phyloP scores from a whole-genome alignment of 2,888 invertebrate genomes.

The Ectemnius continuus region DNA sequence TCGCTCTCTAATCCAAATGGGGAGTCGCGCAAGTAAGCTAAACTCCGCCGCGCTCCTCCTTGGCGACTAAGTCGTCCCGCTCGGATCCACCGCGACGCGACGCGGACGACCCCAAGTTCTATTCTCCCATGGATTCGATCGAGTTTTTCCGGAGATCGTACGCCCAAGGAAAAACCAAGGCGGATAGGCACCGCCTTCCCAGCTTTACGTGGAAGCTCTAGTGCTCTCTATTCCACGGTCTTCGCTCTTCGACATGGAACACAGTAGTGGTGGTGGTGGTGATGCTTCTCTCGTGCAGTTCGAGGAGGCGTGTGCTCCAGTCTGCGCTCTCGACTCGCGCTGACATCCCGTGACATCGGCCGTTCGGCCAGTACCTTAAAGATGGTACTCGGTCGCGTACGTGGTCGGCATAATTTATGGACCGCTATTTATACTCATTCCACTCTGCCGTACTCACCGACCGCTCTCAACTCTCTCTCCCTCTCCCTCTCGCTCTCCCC shows the following conservation, averaged over 20 bases:
- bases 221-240: constrained; percentile 56
- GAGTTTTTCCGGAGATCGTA: constrained; percentile 53
- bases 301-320: neutral
- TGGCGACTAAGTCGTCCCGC: no score
- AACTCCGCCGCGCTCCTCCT: neutral
- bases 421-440: constrained; percentile 65
- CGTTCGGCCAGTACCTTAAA: constrained; percentile 60
- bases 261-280: constrained; percentile 20
- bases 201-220: constrained; percentile 40
- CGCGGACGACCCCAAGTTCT: constrained; percentile 22
- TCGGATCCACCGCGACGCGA: constrained; percentile 56
- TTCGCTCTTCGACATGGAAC: constrained; percentile 42
- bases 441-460: constrained; percentile 16
- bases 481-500: neutral
- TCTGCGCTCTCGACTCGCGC: constrained; percentile 37
- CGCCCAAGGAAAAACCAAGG: constrained; percentile 45
- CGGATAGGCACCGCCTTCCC: constrained; percentile 36
- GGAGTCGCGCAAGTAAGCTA: constrained; percentile 24
- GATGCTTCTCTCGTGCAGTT: constrained; percentile 24
- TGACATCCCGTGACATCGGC: constrained; percentile 64
- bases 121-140: constrained; percentile 49
- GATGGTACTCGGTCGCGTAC: constrained; percentile 66
- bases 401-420: constrained; percentile 70
- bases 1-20: constrained; percentile 46
- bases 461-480: neutral